A percentile compares a stretch with the other conserved stretches of the same genome.
phyloP scores from a whole-genome alignment of 2,113 vertebrate species.

The Meriones unguiculatus region DNA sequence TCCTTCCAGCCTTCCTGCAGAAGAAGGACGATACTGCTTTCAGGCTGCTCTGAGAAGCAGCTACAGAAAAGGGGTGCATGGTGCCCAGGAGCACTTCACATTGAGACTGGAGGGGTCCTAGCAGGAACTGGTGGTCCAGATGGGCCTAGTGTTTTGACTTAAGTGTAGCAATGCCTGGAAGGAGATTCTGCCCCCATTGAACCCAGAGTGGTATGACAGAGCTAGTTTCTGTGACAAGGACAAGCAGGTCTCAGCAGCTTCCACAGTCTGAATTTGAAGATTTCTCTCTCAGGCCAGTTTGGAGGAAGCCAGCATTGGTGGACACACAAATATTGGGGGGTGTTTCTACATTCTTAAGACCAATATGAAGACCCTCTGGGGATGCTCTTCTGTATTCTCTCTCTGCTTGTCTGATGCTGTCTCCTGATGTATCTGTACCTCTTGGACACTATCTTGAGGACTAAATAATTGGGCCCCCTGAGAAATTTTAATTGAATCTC shows the following conservation, averaged over 20 bases:
- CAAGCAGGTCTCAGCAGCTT: neutral
- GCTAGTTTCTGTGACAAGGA: neutral
- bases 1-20: neutral
- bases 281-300: neutral
- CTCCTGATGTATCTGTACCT: neutral
- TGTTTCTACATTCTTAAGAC: neutral
- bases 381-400: accelerated
- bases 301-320: neutral
- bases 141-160: neutral
- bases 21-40: neutral
- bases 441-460: neutral
- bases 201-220: neutral
- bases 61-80: neutral
- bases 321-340: neutral
- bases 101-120: neutral
- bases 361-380: neutral
- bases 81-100: neutral
- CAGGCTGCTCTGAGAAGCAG: neutral
- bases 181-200: neutral
- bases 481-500: constrained; percentile 88
- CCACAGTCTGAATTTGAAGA: neutral
- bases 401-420: neutral
- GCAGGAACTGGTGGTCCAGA: neutral
- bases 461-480: constrained; percentile 82
- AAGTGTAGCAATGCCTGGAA: neutral